Conservation (phyloP, 2,888 invertebrate species). For the Frankliniella fusca region DNA sequence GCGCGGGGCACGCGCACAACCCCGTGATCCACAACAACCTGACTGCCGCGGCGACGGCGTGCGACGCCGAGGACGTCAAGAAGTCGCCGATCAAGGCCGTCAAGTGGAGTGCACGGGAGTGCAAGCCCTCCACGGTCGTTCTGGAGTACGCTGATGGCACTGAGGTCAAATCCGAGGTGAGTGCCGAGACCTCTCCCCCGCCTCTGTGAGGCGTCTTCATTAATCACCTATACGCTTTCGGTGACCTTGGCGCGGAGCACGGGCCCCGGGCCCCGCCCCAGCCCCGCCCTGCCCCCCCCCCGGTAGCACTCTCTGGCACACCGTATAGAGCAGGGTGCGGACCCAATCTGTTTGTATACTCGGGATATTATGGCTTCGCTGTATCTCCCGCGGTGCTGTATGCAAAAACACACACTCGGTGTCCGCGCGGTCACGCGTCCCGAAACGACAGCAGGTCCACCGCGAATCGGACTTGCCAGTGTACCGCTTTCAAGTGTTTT, state of each 20-base stretch:
- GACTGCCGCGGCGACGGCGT: background rate
- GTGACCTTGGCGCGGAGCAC: too few species aligned
- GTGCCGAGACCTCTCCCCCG: background rate
- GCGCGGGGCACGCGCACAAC: background rate
- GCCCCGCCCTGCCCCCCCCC: background rate
- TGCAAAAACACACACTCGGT: too few species aligned
- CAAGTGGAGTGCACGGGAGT: background rate
- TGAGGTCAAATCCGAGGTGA: constrained; percentile 43
- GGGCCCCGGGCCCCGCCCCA: background rate
- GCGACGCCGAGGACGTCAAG: background rate
- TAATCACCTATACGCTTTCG: too few species aligned
- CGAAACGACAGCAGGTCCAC: too few species aligned
- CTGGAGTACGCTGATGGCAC: constrained; percentile 47
- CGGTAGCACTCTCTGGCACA: too few species aligned
- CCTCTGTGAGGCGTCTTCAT: too few species aligned
- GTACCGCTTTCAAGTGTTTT: too few species aligned
- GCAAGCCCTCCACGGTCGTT: constrained; percentile 11
- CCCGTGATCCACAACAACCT: background rate
- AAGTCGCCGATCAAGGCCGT: background rate
- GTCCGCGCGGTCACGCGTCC: background rate
- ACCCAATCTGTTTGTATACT: too few species aligned
- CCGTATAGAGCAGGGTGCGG: too few species aligned
- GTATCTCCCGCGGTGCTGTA: too few species aligned
- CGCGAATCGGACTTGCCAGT: too few species aligned
- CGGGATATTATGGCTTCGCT: too few species aligned